These are phyloP conservation scores for Nycticebus coucang DNA, from an alignment of 2,113 vertebrate species.

Conservation along the genomic window DNA sequence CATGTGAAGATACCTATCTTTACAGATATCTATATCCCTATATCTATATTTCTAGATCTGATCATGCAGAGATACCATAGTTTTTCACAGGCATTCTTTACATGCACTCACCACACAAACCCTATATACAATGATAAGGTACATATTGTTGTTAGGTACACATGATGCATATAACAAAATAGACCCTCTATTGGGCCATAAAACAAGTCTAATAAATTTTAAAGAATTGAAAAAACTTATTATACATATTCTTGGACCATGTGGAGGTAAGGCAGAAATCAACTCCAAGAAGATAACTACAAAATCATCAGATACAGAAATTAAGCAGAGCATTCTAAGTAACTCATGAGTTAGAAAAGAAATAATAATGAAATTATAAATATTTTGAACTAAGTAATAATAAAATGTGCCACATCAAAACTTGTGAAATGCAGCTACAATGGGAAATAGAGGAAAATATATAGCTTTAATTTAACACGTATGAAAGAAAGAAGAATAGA, in stretches of 20 bases:
- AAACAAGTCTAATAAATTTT: neutral
- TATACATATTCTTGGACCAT: neutral
- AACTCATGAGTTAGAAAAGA: neutral
- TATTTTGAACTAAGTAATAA: neutral
- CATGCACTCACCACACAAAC: neutral
- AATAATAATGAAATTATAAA: neutral
- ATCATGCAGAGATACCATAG: neutral
- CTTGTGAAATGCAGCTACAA: neutral
- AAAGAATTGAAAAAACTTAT: neutral
- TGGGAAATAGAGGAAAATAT: neutral
- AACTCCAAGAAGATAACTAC: neutral
- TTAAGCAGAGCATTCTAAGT: neutral
- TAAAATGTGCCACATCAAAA: neutral
- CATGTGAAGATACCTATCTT: neutral
- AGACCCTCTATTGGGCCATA: neutral
- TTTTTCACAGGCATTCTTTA: neutral
- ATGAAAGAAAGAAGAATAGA: neutral
- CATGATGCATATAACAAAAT: neutral
- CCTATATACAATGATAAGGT: neutral
- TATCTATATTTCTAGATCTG: neutral
- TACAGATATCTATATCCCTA: neutral
- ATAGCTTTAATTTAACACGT: neutral
- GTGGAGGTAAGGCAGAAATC: neutral
- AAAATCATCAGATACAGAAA: neutral
- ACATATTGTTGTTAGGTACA: neutral